These are phyloP conservation scores for Pandemis cinnamomeana DNA, from an alignment of 2,888 invertebrate species.

Conservation along the genomic window DNA sequence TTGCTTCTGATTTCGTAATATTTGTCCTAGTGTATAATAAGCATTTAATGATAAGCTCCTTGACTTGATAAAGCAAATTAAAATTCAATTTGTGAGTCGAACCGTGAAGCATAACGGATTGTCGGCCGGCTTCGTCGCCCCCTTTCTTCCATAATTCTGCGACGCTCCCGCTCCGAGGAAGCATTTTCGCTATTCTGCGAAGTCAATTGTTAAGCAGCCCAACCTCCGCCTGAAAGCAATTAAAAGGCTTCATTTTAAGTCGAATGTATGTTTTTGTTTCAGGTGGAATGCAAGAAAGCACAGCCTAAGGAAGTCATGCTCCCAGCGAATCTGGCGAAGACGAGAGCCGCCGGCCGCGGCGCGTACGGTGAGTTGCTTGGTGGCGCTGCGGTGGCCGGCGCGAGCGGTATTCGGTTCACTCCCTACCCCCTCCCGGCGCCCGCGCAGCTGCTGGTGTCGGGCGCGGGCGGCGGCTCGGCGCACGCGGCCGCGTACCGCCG, in stretches of 20 bases:
- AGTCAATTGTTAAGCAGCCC: constrained; percentile 49
- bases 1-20: constrained; percentile 67
- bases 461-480: constrained; percentile 68
- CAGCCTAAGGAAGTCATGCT: constrained; percentile 99
- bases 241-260: constrained; percentile 44
- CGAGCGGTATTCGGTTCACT: constrained; percentile 85
- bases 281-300: constrained; percentile 99
- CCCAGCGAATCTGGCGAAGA: constrained; percentile 97
- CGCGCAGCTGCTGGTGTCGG: constrained; percentile 74
- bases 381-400: constrained; percentile 86
- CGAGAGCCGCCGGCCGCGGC: constrained; percentile 97
- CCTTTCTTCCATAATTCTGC: constrained; percentile 77
- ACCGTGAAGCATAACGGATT: constrained; percentile 81
- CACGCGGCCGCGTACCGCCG: constrained; percentile 75
- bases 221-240: constrained; percentile 43
- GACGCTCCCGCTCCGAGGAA: constrained; percentile 67
- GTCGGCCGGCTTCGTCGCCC: constrained; percentile 76
- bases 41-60: constrained; percentile 79
- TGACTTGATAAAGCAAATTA: constrained; percentile 80
- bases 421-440: constrained; percentile 85
- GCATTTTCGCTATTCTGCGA: constrained; percentile 65
- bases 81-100: constrained; percentile 81
- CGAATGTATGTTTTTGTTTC: constrained; percentile 65
- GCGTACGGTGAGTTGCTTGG: constrained; percentile 99
- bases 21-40: constrained; percentile 73